Base-by-base conservation (phyloP, 1,140 invertebrate species). In the Zaprionus davidi region DNA sequence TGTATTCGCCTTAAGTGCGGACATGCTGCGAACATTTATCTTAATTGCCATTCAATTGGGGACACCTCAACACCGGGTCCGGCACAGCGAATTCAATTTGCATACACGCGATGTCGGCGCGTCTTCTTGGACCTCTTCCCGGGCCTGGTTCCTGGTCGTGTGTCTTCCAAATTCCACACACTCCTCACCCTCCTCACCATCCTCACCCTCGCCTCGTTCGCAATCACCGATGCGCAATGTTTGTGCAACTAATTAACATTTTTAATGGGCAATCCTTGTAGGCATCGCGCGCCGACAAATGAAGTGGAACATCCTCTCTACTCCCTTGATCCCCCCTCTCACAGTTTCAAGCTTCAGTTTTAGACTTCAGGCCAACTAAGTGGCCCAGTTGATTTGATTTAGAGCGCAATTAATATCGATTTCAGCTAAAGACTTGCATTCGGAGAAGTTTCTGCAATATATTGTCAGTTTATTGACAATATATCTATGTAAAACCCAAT, bases 221-320 rank as follows among this genome's bases (percentile, higher is more conserved):
- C 81, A 81, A 84, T 80, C 81, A 78, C 75, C 86, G 78, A 90
- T 76, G 85, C 85, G 81, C 84, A 90, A 76, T 85, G 84, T 88
- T 88, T 88, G 84, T 85, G 84, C 84, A 90, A 90, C 84, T 88
- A 88, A 88, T 88, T 88, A 88, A 90, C 84, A 88, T 88, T 88
- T 88, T 88, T 88, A 88, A 88, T 88, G 84, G 85, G 81, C 76
- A 90, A 88, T 88, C 72, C 84, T 88, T 88, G 84, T 88, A 72
- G 81, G 78, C 74, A 72, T 60, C 64, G 59, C 56, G 26, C 34
- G 24, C 67, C 72, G 44, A 58, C 74, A 70, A 82, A 79, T 63
- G 60, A 81, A 88, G 79, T 84, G 86, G 68, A 73, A 73, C 78
- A 77, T 36, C 46, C 44, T 20, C 31, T 41, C 58, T 15, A 24